Conservation (phyloP, 2,113 vertebrate genomes). For the Petaurus breviceps region DNA sequence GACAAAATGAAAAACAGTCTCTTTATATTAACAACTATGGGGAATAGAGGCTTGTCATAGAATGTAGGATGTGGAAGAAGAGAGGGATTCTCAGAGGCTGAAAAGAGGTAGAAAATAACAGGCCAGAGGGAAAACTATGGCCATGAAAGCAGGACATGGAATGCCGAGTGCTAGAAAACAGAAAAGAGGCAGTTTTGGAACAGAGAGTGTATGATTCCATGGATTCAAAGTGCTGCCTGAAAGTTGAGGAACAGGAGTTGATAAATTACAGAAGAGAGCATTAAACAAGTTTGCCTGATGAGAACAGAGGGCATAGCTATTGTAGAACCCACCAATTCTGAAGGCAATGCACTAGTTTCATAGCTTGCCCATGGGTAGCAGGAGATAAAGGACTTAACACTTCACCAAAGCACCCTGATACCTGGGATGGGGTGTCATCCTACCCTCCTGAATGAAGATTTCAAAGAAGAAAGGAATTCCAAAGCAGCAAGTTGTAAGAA, state of each 20-base stretch:
- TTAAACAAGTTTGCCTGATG: neutral
- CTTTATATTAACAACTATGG: neutral
- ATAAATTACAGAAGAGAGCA: neutral
- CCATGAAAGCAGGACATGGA: neutral
- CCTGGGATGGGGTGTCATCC: neutral
- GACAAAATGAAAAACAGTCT: neutral
- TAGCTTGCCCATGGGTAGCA: neutral
- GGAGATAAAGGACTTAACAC: neutral
- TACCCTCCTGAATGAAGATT: neutral
- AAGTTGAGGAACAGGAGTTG: neutral
- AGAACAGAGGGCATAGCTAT: neutral
- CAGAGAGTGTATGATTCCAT: neutral
- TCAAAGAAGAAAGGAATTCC: neutral
- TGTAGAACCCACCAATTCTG: neutral
- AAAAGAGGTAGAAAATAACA: neutral
- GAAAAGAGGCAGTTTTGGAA: neutral
- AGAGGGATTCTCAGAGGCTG: neutral
- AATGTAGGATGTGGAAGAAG: neutral
- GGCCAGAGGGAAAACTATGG: neutral
- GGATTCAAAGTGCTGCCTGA: neutral
- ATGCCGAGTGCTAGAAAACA: neutral
- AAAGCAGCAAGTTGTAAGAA: neutral
- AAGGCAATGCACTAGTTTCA: neutral
- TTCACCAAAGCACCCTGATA: neutral
- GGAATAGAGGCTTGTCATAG: neutral